Base-by-base conservation (phyloP, 2,113 vertebrate species). In the Oophaga pumilio region DNA sequence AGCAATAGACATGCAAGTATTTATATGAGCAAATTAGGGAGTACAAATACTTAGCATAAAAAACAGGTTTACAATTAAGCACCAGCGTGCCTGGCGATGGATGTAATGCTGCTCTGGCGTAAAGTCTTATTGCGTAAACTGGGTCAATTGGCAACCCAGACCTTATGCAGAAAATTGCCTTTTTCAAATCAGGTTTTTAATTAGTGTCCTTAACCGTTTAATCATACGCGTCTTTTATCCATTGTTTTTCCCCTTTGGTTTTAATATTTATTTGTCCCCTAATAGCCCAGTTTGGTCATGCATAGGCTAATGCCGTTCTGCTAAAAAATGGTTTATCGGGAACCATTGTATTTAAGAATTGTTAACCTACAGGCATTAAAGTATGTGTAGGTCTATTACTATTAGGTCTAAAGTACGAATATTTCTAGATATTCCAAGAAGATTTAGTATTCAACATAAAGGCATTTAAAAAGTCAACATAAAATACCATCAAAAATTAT, bases 21-120 rank as follows among this genome's bases (percentile, higher is more conserved):
- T 88, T 88, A 88, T 88, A 88, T 88, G 87, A 84, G 87, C 87
- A 88, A 88, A 88, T 88, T 88, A 88, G 81, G 87, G 81, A 88
- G 87, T 66, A 88, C 87, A 88, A 88, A 88, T 88, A 88, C 87
- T 88, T 88, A 88, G 87, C 87, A 88, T 88, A 88, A 88, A 86
- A 88, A 88, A 83, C 87, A 84, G 87, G 87, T 88, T 88, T 88
- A 88, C 87, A 88, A 88, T 88, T 88, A 88, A 88, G 86, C 87
- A 88, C 81, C 87, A 88, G 80, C 80, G 87, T 84, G 80, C 59
- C 81, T 84, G 79, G 10, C 26, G 80, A 84, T 57, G 81, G 81
- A 88, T 68, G 87, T 84, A 83, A 88, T 84, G 43, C 87, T 15
- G 81, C 49, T 13, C 43, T 62, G 78, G 86, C 71, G 80, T 84